Conservation (phyloP, 1,140 invertebrate species). For the Rhynchophorus ferrugineus region DNA sequence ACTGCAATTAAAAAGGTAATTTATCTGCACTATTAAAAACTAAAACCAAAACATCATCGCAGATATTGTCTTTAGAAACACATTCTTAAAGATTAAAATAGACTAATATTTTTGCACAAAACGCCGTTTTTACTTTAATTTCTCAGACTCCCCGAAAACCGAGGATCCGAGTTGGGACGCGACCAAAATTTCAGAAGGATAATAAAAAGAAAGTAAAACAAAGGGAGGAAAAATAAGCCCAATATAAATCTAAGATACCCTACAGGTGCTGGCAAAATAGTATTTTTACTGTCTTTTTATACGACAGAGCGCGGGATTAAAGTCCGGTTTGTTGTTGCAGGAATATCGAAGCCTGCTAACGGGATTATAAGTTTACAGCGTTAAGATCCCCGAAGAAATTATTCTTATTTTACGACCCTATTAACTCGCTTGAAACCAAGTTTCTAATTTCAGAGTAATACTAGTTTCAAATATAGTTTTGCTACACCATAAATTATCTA, state of each 20-base stretch:
- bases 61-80: too few species aligned
- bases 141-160: too few species aligned
- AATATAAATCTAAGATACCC: constrained; percentile 8
- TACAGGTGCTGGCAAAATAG: constrained; percentile 15
- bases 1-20: too few species aligned
- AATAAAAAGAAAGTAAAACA: background rate
- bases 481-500: background rate
- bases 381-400: constrained; percentile 25
- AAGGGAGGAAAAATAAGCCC: constrained; percentile 1
- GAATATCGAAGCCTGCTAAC: constrained; percentile 18
- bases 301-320: constrained; percentile 17
- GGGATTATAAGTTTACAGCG: constrained; percentile 26
- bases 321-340: constrained; percentile 9
- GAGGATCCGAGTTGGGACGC: too few species aligned
- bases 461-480: too few species aligned
- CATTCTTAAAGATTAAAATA: too few species aligned
- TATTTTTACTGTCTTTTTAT: constrained; percentile 20
- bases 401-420: constrained; percentile 15
- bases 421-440: background rate
- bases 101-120: too few species aligned
- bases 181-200: constrained; percentile 8
- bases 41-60: too few species aligned
- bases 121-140: too few species aligned
- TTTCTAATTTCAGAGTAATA: constrained; percentile 1
- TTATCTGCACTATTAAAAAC: too few species aligned